Evolutionary conservation across 2,888 invertebrate genomes (phyloP).

Genomic region (Lasius platythorax): DNA sequence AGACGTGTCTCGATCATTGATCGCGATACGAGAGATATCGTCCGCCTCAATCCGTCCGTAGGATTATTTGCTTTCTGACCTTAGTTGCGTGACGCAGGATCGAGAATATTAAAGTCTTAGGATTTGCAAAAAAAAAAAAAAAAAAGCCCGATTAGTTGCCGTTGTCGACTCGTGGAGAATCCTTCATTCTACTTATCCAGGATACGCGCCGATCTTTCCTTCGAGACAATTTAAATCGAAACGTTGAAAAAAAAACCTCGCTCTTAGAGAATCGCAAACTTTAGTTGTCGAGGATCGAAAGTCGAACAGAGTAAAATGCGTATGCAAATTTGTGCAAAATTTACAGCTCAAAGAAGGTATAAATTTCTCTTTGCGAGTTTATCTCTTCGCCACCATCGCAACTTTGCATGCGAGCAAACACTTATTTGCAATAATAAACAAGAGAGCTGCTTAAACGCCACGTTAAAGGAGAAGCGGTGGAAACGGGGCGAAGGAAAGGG

Average conservation of each 20-base stretch:
- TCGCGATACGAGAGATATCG: slow-evolving; percentile 58
- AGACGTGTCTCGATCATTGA: slow-evolving; percentile 47
- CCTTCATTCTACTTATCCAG: too few species aligned
- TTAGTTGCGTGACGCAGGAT: background rate
- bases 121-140: background rate
- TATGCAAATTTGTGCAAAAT: background rate
- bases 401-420: background rate
- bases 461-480: background rate
- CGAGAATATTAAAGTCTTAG: background rate
- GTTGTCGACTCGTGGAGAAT: background rate
- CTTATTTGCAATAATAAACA: slow-evolving; percentile 19
- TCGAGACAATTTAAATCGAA: background rate
- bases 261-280: background rate
- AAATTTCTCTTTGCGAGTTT: background rate
- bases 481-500: background rate
- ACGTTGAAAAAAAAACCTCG: background rate
- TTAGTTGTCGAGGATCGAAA: background rate
- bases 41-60: slow-evolving; percentile 34
- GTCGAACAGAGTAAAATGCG: background rate
- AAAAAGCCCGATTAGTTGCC: background rate
- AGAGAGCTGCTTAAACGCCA: background rate
- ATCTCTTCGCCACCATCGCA: background rate
- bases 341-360: background rate
- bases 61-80: slow-evolving; percentile 58
- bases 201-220: too few species aligned